These are phyloP conservation scores for Diprion similis DNA, from an alignment of 1,140 invertebrate species.

Conservation along the genomic window DNA sequence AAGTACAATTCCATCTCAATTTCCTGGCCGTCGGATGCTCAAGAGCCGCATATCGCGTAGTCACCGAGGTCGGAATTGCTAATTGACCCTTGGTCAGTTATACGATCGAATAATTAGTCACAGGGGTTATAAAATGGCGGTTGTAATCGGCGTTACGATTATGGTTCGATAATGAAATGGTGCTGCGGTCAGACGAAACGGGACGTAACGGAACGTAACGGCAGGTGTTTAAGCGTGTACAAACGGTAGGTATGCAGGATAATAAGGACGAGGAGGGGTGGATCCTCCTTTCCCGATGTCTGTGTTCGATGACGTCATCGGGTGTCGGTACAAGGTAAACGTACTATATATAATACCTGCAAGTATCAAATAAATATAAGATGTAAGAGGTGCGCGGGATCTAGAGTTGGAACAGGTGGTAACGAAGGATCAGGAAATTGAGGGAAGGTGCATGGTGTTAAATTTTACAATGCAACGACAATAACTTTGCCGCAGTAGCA, in stretches of 20 bases:
- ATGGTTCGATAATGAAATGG: neutral
- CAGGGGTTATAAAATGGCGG: constrained; percentile 19
- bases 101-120: constrained; percentile 23
- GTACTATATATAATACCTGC: too few species aligned
- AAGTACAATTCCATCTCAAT: too few species aligned
- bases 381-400: neutral
- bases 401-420: neutral
- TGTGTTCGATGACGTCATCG: too few species aligned
- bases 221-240: too few species aligned
- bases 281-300: too few species aligned
- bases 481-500: neutral
- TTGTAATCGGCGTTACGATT: constrained; percentile 19
- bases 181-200: neutral
- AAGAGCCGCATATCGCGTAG: neutral
- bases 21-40: too few species aligned
- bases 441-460: neutral
- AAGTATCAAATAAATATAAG: too few species aligned
- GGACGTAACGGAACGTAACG: neutral
- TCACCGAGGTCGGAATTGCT: neutral
- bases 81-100: constrained; percentile 8
- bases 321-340: too few species aligned
- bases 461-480: neutral
- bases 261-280: too few species aligned
- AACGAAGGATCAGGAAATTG: neutral
- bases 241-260: too few species aligned